Evolutionary conservation across 2,797 vertebrate species (phyloP), one percentile per base, ranked within the genome.

Genomic region (Sparus aurata): DNA sequence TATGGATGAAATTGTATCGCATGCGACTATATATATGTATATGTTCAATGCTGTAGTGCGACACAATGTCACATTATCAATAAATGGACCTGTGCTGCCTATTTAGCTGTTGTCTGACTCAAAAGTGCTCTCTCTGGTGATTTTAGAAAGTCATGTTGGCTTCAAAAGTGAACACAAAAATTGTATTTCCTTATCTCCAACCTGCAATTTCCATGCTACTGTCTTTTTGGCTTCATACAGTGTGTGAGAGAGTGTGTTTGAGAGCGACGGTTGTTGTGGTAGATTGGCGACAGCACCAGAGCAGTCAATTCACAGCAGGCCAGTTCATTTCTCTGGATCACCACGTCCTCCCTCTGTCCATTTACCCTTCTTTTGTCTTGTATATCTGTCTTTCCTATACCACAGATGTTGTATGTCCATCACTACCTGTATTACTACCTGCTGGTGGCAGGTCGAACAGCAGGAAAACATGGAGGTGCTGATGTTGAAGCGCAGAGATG

Each of bases 241-340:
- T 5, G 34, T 17, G 47, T 27, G 45, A 18, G 45, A 12, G 55
- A 34, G 30, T 34, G 30, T 34, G 30, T 34, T 34, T 34, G 30
- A 66, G 59, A 22, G 63, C 12, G 58, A 16, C 38, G 25, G 57
- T 20, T 12, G 60, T 54, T 65, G 68, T 65, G 67, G 41, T 10
- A 1, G 22, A 47, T 22, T 45, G 55, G 67, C 1, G 41, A 61
- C 73, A 60, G 58, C 52, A 72, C 57, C 46, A 67, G 53, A 80
- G 55, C 55, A 73, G 68, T 74, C 74, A 62, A 61, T 84, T 84
- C 71, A 74, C 57, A 80, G 61, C 77, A 76, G 68, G 61, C 63
- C 74, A 80, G 83, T 79, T 80, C 67, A 79, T 89, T 87, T 88
- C 78, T 83, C 60, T 73, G 73, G 53, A 75, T 88, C 79, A 68